Conservation (phyloP, 1,140 invertebrate genomes). For the Oscheius sp. region DNA sequence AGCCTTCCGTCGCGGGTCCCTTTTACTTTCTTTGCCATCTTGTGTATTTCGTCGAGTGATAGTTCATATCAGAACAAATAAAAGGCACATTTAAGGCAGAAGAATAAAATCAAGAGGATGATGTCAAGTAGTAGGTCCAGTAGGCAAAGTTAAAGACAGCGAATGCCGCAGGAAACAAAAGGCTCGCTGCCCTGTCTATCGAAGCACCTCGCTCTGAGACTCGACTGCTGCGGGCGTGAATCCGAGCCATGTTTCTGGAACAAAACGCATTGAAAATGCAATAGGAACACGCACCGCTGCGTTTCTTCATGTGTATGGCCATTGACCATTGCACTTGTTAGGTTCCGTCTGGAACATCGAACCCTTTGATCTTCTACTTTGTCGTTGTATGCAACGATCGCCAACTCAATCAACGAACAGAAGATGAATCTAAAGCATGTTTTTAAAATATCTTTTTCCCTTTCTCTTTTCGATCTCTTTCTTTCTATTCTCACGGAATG, state of each 20-base stretch:
- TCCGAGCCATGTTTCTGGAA: slow-evolving; percentile 27
- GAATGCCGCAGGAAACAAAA: slow-evolving; percentile 54
- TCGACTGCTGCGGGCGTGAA: slow-evolving; percentile 20
- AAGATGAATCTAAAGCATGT: slow-evolving; percentile 38
- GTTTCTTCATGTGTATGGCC: slow-evolving; percentile 2
- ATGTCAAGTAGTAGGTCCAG: slow-evolving; percentile 55
- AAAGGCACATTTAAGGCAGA: background rate
- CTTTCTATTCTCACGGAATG: background rate
- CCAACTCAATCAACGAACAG: slow-evolving; percentile 51
- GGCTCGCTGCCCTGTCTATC: slow-evolving; percentile 52
- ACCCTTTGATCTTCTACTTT: slow-evolving; percentile 57
- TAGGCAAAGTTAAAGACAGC: slow-evolving; percentile 55
- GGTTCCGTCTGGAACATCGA: slow-evolving; percentile 21
- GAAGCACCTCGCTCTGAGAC: slow-evolving; percentile 49
- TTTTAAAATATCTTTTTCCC: background rate
- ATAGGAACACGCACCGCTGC: background rate
- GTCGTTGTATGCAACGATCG: slow-evolving; percentile 59
- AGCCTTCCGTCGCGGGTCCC: background rate
- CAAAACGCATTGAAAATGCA: background rate
- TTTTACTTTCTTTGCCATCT: slow-evolving; percentile 4
- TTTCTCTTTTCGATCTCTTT: background rate
- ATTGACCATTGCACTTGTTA: slow-evolving; percentile 19
- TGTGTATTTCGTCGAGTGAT: background rate
- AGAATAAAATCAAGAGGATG: slow-evolving; percentile 18
- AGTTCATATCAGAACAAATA: background rate